These are phyloP conservation scores for Coluber constrictor DNA, from an alignment of 2,797 vertebrate genomes.

Conservation along the genomic window DNA sequence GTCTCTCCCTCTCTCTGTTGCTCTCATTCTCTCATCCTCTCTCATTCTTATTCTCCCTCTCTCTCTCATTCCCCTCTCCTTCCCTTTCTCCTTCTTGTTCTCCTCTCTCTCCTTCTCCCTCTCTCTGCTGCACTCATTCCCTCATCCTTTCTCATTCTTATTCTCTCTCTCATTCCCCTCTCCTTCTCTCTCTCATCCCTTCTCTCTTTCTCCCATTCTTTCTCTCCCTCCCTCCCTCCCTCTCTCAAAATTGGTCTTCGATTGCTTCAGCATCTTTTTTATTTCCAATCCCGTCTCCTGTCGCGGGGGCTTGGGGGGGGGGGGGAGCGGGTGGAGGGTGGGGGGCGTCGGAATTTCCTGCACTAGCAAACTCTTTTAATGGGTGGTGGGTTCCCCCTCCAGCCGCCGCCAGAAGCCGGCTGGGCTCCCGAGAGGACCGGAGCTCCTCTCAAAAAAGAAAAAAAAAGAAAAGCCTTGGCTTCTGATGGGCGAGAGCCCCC, in stretches of 20 bases:
- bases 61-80: too few species aligned
- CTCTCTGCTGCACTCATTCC: too few species aligned
- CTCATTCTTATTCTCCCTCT: too few species aligned
- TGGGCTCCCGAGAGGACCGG: constrained; percentile 76
- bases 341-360: constrained; percentile 61
- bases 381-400: constrained; percentile 79
- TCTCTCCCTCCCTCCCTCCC: constrained; percentile 18
- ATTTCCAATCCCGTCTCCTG: constrained; percentile 62
- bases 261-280: constrained; percentile 74
- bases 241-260: constrained; percentile 73
- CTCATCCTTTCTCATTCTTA: too few species aligned
- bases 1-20: too few species aligned
- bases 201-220: not conserved
- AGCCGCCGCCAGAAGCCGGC: constrained; percentile 74
- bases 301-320: constrained; percentile 57
- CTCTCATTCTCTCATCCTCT: too few species aligned
- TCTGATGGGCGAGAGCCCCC: not conserved
- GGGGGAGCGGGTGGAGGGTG: too few species aligned
- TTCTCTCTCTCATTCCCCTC: too few species aligned
- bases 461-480: too few species aligned
- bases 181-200: too few species aligned
- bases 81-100: too few species aligned
- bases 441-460: constrained; percentile 70
- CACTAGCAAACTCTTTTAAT: constrained; percentile 83
- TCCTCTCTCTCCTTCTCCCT: too few species aligned